A percentile compares a stretch with the other conserved stretches of the same genome.
Evolutionary conservation across 2,113 vertebrate genomes (phyloP).

Genomic region (Tupaia chinensis): DNA sequence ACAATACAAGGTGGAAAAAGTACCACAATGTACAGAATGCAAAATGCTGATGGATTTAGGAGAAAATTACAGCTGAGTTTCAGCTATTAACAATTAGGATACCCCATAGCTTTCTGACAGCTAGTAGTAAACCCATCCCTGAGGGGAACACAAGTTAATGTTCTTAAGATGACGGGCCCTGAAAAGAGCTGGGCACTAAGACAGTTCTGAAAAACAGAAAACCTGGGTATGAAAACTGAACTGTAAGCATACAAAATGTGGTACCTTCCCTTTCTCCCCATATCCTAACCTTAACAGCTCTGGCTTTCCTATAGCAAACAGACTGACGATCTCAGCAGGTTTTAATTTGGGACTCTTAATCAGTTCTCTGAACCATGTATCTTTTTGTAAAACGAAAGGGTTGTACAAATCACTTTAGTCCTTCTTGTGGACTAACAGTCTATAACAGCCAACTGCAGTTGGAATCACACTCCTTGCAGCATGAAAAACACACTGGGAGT

Average conservation of each 20-base stretch:
- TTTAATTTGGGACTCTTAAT: background rate
- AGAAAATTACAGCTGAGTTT: constrained; percentile 71
- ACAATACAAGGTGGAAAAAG: constrained; percentile 64
- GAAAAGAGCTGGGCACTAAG: background rate
- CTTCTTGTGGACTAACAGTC: constrained; percentile 20
- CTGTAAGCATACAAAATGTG: background rate
- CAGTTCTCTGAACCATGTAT: background rate
- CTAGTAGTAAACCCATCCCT: constrained; percentile 73
- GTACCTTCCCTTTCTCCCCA: constrained; percentile 20
- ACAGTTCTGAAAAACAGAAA: constrained; percentile 43
- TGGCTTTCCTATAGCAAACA: background rate
- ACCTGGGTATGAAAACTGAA: background rate
- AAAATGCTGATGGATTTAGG: constrained; percentile 48
- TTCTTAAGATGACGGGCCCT: constrained; percentile 37
- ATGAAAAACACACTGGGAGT: no score
- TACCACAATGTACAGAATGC: constrained; percentile 64
- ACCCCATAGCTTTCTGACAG: constrained; percentile 72
- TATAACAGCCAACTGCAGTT: background rate
- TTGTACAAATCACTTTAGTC: background rate
- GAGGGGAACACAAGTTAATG: constrained; percentile 49
- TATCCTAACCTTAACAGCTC: background rate
- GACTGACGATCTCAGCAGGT: background rate
- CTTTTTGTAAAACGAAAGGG: background rate
- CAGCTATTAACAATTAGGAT: constrained; percentile 74
- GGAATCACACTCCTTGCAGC: no score